Conservation (phyloP, 2,113 vertebrate genomes). For the Pseudorhombus dupliciocellatus region DNA sequence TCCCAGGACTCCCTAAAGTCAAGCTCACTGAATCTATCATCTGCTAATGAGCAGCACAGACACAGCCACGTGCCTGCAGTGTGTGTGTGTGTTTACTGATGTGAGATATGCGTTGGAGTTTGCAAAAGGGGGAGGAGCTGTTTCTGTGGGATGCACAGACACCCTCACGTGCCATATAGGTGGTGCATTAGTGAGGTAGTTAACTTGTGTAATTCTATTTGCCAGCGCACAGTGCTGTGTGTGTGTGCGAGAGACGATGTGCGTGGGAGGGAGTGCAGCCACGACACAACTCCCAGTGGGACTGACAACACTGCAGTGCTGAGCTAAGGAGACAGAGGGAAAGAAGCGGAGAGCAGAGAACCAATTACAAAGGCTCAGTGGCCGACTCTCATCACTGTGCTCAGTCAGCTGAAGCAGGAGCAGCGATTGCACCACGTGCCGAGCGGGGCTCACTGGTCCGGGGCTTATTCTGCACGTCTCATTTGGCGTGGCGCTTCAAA, state of each 20-base stretch:
- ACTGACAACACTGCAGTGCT: conserved; percentile 62
- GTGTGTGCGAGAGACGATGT: conserved; percentile 3
- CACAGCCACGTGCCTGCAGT: conserved; percentile 25
- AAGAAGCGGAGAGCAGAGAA: conserved; percentile 49
- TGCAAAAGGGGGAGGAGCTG: conserved; percentile 12
- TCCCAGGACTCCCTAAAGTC: conserved; percentile 47
- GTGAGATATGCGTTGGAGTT: conserved; percentile 37
- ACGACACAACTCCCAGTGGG: conserved; percentile 60
- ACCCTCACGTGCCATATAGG: conserved; percentile 28
- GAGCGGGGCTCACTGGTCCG: background rate
- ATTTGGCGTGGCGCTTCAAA: conserved; percentile 11
- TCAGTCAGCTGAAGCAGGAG: conserved; percentile 61
- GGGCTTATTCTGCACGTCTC: conserved; percentile 18
- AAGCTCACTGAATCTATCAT: conserved; percentile 59
- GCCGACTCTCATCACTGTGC: conserved; percentile 58
- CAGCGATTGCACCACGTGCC: conserved; percentile 13
- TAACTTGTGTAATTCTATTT: conserved; percentile 39
- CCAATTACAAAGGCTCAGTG: conserved; percentile 61
- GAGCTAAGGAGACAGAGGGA: conserved; percentile 62
- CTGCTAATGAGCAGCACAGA: conserved; percentile 60
- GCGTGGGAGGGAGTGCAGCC: conserved; percentile 51
- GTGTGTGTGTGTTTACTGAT: conserved; percentile 14
- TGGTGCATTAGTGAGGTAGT: conserved; percentile 9
- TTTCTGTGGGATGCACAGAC: conserved; percentile 13
- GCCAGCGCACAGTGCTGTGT: background rate